Evolutionary conservation across 2,888 invertebrate genomes (phyloP).

Genomic region (Capitulum mitella): DNA sequence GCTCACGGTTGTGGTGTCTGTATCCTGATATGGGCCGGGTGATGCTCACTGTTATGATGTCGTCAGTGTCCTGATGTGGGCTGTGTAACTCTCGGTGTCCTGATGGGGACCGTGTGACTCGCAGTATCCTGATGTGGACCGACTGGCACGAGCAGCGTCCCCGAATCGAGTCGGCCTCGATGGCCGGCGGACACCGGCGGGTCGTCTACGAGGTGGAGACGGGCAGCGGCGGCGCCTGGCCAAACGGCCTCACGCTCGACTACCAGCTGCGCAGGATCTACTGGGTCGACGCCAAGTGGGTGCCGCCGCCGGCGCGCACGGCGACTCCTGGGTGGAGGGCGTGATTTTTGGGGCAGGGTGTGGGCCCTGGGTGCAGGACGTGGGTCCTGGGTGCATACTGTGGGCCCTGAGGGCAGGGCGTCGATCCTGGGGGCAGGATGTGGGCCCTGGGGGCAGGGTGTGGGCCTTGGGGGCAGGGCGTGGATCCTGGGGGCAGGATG

Average conservation of each 20-base stretch:
- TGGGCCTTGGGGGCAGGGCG: too few relatives aligned
- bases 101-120: neutral
- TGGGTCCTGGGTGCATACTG: too few relatives aligned
- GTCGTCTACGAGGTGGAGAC: conserved; percentile 55
- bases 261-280: conserved; percentile 70
- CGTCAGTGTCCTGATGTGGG: conserved; percentile 68
- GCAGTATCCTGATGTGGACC: conserved; percentile 65
- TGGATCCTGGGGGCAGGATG: too few relatives aligned
- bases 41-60: neutral
- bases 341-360: too few relatives aligned
- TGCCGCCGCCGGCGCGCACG: too few relatives aligned
- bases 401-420: too few relatives aligned
- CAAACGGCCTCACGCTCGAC: conserved; percentile 76
- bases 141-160: conserved; percentile 73
- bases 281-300: conserved; percentile 70
- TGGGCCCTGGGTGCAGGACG: conserved; percentile 52
- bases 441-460: too few relatives aligned
- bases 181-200: conserved; percentile 62
- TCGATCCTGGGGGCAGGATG: too few relatives aligned
- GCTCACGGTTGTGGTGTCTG: too few relatives aligned
- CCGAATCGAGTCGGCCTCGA: conserved; percentile 70
- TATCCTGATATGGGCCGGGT: neutral
- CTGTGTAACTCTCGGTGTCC: conserved; percentile 49
- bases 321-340: too few relatives aligned
- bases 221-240: conserved; percentile 65